phyloP scores from a whole-genome alignment of 1,140 invertebrate genomes.

The Sycophila sp. region DNA sequence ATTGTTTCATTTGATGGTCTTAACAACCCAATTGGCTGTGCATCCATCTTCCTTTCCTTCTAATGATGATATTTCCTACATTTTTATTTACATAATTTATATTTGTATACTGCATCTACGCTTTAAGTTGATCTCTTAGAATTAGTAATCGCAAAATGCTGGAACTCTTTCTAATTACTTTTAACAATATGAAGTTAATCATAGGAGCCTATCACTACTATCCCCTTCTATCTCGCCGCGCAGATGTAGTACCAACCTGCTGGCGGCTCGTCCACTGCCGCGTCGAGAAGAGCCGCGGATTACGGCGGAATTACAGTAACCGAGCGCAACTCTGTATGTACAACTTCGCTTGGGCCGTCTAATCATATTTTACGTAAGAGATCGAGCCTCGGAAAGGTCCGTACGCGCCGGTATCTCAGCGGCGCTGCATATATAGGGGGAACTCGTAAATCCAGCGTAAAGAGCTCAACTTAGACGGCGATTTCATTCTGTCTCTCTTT shows the following conservation, averaged over 20 bases:
- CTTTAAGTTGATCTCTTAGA: too few relatives aligned
- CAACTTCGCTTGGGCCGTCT: not conserved
- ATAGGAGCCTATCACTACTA: too few relatives aligned
- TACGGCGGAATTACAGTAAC: not conserved
- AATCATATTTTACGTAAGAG: slow-evolving; percentile 19
- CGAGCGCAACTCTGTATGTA: not conserved
- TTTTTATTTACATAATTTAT: too few relatives aligned
- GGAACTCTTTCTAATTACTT: not conserved
- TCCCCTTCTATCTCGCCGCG: not conserved
- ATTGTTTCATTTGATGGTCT: too few relatives aligned
- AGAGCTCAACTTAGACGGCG: not conserved
- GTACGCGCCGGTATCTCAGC: too few relatives aligned
- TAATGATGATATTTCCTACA: too few relatives aligned
- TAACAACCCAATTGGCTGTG: too few relatives aligned
- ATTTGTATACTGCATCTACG: too few relatives aligned
- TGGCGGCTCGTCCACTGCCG: not conserved
- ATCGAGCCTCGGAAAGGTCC: not conserved
- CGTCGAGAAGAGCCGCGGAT: too few relatives aligned
- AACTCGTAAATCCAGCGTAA: not conserved
- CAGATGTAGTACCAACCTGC: not conserved
- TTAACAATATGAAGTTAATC: too few relatives aligned
- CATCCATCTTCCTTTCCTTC: too few relatives aligned
- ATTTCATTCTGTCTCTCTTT: not conserved
- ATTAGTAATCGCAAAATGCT: not conserved
- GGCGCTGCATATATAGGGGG: not conserved